phyloP scores from a whole-genome alignment of 2,888 invertebrate species.

The Iphiclides podalirius region DNA sequence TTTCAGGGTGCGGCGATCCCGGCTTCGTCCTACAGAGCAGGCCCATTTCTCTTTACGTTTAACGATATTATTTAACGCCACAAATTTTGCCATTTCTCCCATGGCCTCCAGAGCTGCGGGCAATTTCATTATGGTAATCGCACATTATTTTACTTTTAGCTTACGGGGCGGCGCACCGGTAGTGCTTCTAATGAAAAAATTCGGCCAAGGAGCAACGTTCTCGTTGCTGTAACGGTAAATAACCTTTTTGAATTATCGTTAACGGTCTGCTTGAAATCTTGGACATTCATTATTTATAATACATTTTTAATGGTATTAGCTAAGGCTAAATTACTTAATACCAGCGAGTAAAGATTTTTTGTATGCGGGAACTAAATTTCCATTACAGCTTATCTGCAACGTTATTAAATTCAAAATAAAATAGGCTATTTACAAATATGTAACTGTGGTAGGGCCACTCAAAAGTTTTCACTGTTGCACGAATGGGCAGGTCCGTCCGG shows the following conservation, averaged over 20 bases:
- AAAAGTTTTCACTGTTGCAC: no score
- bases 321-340: no score
- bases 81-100: constrained; percentile 75
- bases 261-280: background rate
- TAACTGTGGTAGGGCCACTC: no score
- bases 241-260: background rate
- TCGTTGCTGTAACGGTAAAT: constrained; percentile 5
- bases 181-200: constrained; percentile 24
- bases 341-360: no score
- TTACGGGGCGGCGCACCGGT: constrained; percentile 23
- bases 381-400: no score
- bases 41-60: constrained; percentile 71
- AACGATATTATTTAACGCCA: constrained; percentile 78
- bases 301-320: no score
- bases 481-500: no score
- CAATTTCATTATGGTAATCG: constrained; percentile 78
- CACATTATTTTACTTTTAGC: constrained; percentile 44
- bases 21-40: constrained; percentile 57
- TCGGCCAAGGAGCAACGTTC: background rate
- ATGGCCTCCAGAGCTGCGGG: constrained; percentile 54
- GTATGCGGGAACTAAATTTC: no score
- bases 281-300: no score
- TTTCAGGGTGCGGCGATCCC: constrained; percentile 56
- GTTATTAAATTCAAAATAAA: no score
- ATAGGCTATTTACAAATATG: no score